These are phyloP conservation scores for Myripristis murdjan DNA, from an alignment of 2,797 vertebrate genomes.

Conservation along the genomic window DNA sequence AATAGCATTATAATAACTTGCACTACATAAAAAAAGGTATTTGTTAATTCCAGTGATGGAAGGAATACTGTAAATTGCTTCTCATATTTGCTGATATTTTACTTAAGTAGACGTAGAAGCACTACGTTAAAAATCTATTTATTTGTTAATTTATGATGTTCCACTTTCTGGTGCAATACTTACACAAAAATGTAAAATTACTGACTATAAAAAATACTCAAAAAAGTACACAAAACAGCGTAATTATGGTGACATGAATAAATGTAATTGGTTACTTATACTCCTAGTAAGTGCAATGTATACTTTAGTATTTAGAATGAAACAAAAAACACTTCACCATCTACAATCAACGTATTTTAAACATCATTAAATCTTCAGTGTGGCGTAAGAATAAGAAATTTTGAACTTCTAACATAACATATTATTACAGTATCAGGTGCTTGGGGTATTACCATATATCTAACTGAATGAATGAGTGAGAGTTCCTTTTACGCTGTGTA, in stretches of 20 bases:
- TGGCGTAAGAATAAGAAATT: not conserved
- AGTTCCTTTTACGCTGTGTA: conserved; percentile 18
- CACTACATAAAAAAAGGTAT: not conserved
- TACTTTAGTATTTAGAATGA: not conserved
- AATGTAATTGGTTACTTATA: too few species aligned
- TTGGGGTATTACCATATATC: not conserved
- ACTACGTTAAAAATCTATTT: too few species aligned
- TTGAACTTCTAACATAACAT: not conserved
- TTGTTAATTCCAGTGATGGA: not conserved
- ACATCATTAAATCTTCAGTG: conserved; percentile 3
- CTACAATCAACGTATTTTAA: not conserved
- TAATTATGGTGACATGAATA: too few species aligned
- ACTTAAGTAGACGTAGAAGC: too few species aligned
- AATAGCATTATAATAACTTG: conserved; percentile 7
- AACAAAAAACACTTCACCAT: not conserved
- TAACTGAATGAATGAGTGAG: conserved; percentile 18
- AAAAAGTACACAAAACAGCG: too few species aligned
- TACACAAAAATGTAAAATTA: too few species aligned
- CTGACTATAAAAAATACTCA: too few species aligned
- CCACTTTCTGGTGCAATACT: too few species aligned
- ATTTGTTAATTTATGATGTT: too few species aligned
- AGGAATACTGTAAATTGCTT: too few species aligned
- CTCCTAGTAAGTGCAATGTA: not conserved
- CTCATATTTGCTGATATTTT: too few species aligned
- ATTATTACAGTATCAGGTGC: not conserved